phyloP scores from a whole-genome alignment of 2,797 vertebrate species.

The Pygocentrus nattereri region DNA sequence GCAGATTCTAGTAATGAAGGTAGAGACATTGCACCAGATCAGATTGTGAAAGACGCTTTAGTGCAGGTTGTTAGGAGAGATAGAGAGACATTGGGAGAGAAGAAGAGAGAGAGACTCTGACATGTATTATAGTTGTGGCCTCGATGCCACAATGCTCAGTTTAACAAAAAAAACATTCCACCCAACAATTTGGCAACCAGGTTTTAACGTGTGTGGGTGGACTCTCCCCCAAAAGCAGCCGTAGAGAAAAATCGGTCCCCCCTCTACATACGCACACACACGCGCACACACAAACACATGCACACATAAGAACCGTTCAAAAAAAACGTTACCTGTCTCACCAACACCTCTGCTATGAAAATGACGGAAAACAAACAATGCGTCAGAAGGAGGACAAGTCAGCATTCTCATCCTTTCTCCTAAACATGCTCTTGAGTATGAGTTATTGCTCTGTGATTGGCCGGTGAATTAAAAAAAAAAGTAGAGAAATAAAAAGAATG shows the following conservation, averaged over 20 bases:
- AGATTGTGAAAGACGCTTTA: slow-evolving; percentile 79
- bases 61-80: slow-evolving; percentile 66
- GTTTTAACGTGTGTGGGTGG: neutral
- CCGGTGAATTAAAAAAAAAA: slow-evolving; percentile 35
- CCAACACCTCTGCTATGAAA: slow-evolving; percentile 40
- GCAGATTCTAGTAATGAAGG: slow-evolving; percentile 57
- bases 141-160: neutral
- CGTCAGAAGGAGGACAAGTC: neutral
- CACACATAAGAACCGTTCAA: neutral
- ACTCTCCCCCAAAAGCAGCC: neutral
- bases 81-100: neutral
- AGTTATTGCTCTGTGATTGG: slow-evolving; percentile 88
- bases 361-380: slow-evolving; percentile 48
- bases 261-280: neutral
- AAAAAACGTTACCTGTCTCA: neutral
- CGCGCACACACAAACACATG: neutral
- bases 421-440: slow-evolving; percentile 65
- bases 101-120: neutral
- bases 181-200: slow-evolving; percentile 4
- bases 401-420: slow-evolving; percentile 15
- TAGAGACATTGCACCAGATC: slow-evolving; percentile 67
- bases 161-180: neutral
- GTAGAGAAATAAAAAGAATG: neutral
- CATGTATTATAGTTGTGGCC: neutral
- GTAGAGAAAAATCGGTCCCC: neutral